These are phyloP conservation scores for Troilus luridus DNA, from an alignment of 2,888 invertebrate species.

Conservation along the genomic window DNA sequence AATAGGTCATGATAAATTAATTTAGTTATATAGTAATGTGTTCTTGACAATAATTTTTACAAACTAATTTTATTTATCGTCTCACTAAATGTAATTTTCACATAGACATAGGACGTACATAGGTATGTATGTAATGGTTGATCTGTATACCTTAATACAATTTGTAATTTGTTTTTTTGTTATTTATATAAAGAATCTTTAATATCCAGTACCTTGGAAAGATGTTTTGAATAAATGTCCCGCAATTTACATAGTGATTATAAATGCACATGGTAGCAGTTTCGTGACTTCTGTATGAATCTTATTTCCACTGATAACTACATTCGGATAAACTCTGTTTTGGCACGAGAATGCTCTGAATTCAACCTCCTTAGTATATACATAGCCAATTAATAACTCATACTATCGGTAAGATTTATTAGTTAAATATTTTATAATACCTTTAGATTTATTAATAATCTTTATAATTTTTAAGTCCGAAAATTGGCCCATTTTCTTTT, in stretches of 20 bases:
- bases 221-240: not conserved
- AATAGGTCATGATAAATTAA: no score
- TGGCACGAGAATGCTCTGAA: not conserved
- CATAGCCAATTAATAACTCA: not conserved
- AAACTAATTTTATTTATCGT: no score
- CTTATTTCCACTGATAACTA: not conserved
- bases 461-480: not conserved
- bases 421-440: not conserved
- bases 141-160: no score
- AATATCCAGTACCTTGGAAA: not conserved
- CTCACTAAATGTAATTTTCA: no score
- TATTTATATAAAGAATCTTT: not conserved
- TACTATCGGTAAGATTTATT: not conserved
- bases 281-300: constrained; percentile 33
- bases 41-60: no score
- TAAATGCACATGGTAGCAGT: not conserved
- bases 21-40: no score
- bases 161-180: not conserved
- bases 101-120: no score
- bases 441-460: not conserved
- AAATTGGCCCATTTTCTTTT: not conserved
- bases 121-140: no score
- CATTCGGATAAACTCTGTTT: not conserved
- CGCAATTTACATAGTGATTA: not conserved
- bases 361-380: not conserved